Conservation (phyloP, 2,797 vertebrate species). For the Mallotus villosus region DNA sequence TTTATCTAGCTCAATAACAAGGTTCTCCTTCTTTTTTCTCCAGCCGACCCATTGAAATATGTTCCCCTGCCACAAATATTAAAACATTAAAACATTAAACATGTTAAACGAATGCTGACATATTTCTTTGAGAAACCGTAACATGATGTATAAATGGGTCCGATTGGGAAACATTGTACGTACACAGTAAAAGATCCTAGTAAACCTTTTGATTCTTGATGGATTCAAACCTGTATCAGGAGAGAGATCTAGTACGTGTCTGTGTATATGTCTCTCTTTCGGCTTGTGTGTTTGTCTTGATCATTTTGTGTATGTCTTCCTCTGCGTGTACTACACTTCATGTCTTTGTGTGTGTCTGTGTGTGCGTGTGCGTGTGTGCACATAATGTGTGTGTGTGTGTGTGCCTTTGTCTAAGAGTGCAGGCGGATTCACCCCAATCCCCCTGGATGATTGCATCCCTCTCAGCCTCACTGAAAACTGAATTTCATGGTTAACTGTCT, state of each 20-base stretch:
- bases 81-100: too few species aligned
- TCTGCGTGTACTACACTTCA: too few species aligned
- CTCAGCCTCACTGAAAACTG: constrained; percentile 56
- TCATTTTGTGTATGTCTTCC: not conserved
- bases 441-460: constrained; percentile 58
- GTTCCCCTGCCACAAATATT: too few species aligned
- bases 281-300: not conserved
- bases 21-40: too few species aligned
- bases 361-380: not conserved
- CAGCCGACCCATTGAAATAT: too few species aligned
- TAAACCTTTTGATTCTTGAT: too few species aligned
- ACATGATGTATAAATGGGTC: too few species aligned
- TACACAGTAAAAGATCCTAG: too few species aligned
- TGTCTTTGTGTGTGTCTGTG: not conserved
- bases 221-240: not conserved
- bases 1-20: too few species aligned
- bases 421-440: constrained; percentile 51
- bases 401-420: constrained; percentile 1
- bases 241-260: not conserved
- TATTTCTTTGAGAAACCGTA: too few species aligned
- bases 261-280: not conserved
- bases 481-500: constrained; percentile 73
- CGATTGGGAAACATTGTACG: too few species aligned
- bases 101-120: too few species aligned
- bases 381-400: constrained; percentile 2